These are phyloP conservation scores for Gobiocypris rarus DNA, from an alignment of 2,113 vertebrate species.

Conservation along the genomic window DNA sequence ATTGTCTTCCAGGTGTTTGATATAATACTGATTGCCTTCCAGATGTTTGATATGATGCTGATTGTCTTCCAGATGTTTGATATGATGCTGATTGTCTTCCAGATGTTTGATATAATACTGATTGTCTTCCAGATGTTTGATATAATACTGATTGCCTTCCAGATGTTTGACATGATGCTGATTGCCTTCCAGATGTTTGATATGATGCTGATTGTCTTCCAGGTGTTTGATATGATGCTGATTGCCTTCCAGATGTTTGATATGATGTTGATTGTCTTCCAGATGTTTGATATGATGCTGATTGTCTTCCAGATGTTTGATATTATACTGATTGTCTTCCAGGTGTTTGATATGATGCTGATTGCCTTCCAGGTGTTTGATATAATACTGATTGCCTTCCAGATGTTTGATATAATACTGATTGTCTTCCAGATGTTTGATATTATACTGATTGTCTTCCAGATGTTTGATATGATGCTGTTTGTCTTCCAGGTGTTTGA, in stretches of 20 bases:
- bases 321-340: too few species aligned
- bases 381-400: too few species aligned
- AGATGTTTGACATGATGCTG: conserved; percentile 75
- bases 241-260: conserved; percentile 53
- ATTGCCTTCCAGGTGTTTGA: conserved; percentile 76
- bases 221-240: conserved; percentile 79
- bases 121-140: background rate
- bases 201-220: conserved; percentile 2
- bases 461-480: background rate
- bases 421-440: conserved; percentile 76
- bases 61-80: conserved; percentile 54
- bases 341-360: background rate
- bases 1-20: background rate
- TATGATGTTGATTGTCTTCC: too few species aligned
- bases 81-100: conserved; percentile 1
- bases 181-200: background rate
- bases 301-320: conserved; percentile 76
- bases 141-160: background rate
- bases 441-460: too few species aligned
- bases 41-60: conserved; percentile 79
- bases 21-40: background rate
- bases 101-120: conserved; percentile 75
- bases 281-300: background rate
- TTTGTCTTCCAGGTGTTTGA: conserved; percentile 73
- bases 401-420: background rate